Conservation (phyloP, 1,140 invertebrate genomes). For the silkworm (Bombyx mori) region ASM3026992v2 NC_085109.1:84001-84500, state of each 20-base stretch:
- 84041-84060: too few species aligned
- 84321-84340: conserved; percentile 63
- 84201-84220: conserved; percentile 60
- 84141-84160: conserved; percentile 32
- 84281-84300: conserved; percentile 67
- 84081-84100: conserved; percentile 33
- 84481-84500: conserved; percentile 80
- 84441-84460: conserved; percentile 76
- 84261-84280: conserved; percentile 35
- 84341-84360: conserved; percentile 61
- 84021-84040: too few species aligned
- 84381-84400: conserved; percentile 47
- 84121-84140: conserved; percentile 53
- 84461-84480: conserved; percentile 70
- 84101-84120: conserved; percentile 57
- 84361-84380: conserved; percentile 65
- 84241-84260: conserved; percentile 7
- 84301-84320: conserved; percentile 67
- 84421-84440: conserved; percentile 72
- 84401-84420: conserved; percentile 78
- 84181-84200: conserved; percentile 21
- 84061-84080: neutral
- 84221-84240: conserved; percentile 9
- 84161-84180: conserved; percentile 25
- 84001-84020: too few species aligned